Conservation (phyloP, 2,797 vertebrate species). For the Apogon talboti region DNA sequence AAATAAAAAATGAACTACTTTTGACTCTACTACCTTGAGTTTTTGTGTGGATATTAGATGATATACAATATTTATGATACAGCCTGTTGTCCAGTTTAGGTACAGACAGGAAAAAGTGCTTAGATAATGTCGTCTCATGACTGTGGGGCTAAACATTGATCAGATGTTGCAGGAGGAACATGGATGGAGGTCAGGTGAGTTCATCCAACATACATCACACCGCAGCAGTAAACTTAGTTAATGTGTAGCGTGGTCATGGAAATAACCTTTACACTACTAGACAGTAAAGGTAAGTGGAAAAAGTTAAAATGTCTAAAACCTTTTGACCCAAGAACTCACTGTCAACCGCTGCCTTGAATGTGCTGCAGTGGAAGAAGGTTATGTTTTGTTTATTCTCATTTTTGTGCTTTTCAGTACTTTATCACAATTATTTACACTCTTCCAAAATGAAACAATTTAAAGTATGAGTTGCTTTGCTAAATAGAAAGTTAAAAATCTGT, state of each 20-base stretch:
- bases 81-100: too few species aligned
- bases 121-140: background rate
- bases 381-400: too few species aligned
- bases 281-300: background rate
- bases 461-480: too few species aligned
- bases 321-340: background rate
- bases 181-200: constrained; percentile 3
- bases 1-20: constrained; percentile 74
- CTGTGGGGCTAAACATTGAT: constrained; percentile 2
- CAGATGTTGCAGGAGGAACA: background rate
- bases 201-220: background rate
- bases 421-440: too few species aligned
- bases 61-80: background rate
- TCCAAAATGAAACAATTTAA: too few species aligned
- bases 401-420: too few species aligned
- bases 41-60: background rate
- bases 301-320: background rate
- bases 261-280: background rate
- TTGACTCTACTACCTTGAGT: constrained; percentile 18
- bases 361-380: too few species aligned
- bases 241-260: background rate
- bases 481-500: too few species aligned
- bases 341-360: too few species aligned
- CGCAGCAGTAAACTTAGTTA: background rate
- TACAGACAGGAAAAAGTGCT: background rate